Evolutionary conservation across 2,113 vertebrate genomes (phyloP), one percentile per base, ranked within the genome.

Genomic region (Podiceps cristatus): DNA sequence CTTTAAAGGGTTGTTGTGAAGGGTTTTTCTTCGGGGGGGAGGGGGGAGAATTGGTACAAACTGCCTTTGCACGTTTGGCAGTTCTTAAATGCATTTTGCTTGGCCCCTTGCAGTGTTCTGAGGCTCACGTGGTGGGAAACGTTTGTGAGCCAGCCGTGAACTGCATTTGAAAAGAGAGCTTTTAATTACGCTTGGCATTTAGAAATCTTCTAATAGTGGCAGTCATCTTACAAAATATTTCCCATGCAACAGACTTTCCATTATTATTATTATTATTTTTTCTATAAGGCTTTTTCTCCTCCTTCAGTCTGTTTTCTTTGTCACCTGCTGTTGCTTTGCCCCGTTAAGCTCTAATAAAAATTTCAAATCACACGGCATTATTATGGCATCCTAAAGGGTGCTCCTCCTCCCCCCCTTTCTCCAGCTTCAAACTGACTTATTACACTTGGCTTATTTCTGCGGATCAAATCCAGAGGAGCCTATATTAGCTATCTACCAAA

Each of bases 151-250:
- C 89, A 96, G 95, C 94, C 45, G 60, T 96, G 97, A 94, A 93
- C 90, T 86, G 95, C 94, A 96, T 97, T 86, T 93, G 93, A 97
- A 96, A 97, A 95, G 96, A 85, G 93, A 95, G 94, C 95, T 97
- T 97, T 96, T 96, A 97, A 97, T 97, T 95, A 95, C 4, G 16
- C 93, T 62, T 90, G 97, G 91, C 93, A 82, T 96, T 95, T 93
- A 55, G 92, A 93, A 92, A 88, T 80, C 92, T 90, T 82, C 88
- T 96, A 56, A 76, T 87, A 87, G 96, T 66, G 93, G 94, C 94
- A 95, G 94, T 91, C 93, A 80, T 82, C 96, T 97, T 87, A 76
- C 91, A 93, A 96, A 97, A 93, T 95, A 97, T 94, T 96, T 96
- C 95, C 95, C 89, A 50, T 96, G 87, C 94, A 96, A 29, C 77